Evolutionary conservation across 2,888 invertebrate genomes (phyloP).

Genomic region (Nomada hirtipes): DNA sequence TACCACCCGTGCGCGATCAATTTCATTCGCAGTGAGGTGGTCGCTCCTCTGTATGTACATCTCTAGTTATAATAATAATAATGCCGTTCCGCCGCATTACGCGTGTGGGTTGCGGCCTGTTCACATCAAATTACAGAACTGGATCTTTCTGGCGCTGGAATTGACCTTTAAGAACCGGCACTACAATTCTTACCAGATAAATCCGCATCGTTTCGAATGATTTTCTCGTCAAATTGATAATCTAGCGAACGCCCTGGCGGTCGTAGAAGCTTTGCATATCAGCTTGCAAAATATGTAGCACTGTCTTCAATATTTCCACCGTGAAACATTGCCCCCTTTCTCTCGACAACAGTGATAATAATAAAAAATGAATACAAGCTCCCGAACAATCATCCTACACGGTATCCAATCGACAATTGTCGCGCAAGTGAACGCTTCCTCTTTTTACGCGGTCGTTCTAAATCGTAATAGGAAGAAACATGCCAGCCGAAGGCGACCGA

Average conservation of each 20-base stretch:
- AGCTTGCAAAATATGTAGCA: not conserved
- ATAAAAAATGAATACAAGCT: too few species aligned
- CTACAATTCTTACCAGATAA: conserved; percentile 29
- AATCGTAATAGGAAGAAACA: not conserved
- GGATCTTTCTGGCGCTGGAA: conserved; percentile 29
- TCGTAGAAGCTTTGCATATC: not conserved
- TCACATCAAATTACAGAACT: conserved; percentile 29
- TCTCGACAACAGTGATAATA: too few species aligned
- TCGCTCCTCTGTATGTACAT: conserved; percentile 19
- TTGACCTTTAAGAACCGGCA: conserved; percentile 18
- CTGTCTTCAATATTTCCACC: too few species aligned
- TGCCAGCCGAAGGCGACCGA: not conserved
- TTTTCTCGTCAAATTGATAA: conserved; percentile 16
- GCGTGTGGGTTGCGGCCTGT: conserved; percentile 19
- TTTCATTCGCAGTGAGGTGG: conserved; percentile 7
- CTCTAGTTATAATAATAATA: conserved; percentile 33
- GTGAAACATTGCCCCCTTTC: too few species aligned
- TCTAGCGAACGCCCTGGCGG: not conserved
- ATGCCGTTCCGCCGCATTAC: conserved; percentile 9
- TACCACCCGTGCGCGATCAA: not conserved
- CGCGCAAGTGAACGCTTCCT: too few species aligned
- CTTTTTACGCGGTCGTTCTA: not conserved
- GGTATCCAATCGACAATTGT: too few species aligned
- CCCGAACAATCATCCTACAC: too few species aligned
- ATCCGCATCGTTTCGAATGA: conserved; percentile 16